Evolutionary conservation across 2,797 vertebrate genomes (phyloP), one percentile per base, ranked within the genome.

Genomic region (Sebastes variabilis): DNA sequence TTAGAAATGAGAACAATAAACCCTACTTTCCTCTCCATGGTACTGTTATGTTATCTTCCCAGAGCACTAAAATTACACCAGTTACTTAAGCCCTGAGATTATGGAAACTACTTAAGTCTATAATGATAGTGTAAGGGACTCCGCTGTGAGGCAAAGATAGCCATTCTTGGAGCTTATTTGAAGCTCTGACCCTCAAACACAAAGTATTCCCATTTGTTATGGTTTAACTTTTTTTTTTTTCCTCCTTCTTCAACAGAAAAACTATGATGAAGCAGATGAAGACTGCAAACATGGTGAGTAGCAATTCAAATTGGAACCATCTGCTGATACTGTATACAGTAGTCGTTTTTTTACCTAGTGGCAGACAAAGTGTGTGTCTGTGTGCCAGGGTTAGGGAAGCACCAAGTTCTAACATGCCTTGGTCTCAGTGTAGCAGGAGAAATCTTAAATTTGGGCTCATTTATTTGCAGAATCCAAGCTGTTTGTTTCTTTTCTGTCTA

Each of bases 191-290:
- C 79, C 59, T 46, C 9, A 5, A 77, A 79, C 61, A 60, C 61
- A 76, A 79, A 66, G 38, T 78, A 38, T 82, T 81, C 18, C 20
- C n/a, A 46, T 84, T 87, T 87, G 60, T 86, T 71, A 71, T 77
- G 42, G 52, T 64, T 66, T n/a, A 9, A 11, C 36, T 61, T 54
- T 66, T 67, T 18, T 29, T 55, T 55, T 46, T 70, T 42, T 2
- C 38, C 5, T 80, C 6, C 27, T 75, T 42, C 20, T 84, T 12
- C 94, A 94, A 91, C 96, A 99, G 99, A 99, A 99, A 97, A 98
- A 99, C 91, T 99, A 99, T 93, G 98, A 99, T 93, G 97, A 98
- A 96, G 98, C 98, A 93, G 98, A 99, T 96, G 98, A 99, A 95
- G 99, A 99, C 94, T 99, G 98, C 96, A 98, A 97, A 95, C 97